Conservation (phyloP, 1,140 invertebrate genomes). For the Oryzaephilus surinamensis region DNA sequence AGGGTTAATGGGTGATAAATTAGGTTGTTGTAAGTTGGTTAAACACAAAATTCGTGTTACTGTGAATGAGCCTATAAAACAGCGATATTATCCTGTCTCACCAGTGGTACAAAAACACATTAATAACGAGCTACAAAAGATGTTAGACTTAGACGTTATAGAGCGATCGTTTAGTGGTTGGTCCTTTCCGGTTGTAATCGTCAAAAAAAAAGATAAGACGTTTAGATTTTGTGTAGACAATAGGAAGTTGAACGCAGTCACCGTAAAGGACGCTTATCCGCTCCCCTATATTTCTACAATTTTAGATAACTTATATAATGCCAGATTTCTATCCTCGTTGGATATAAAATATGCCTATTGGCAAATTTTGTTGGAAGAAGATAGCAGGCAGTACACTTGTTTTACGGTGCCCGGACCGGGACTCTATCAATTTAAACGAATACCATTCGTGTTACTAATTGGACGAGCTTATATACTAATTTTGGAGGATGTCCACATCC, state of each 20-base stretch:
- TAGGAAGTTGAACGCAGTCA: conserved; percentile 22
- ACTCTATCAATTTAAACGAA: conserved; percentile 26
- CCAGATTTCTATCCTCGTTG: conserved; percentile 20
- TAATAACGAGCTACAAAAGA: conserved; percentile 19
- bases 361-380: conserved; percentile 22
- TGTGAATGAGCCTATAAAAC: conserved; percentile 20
- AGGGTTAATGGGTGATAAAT: no score
- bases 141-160: conserved; percentile 14
- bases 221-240: conserved; percentile 12
- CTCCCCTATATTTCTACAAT: conserved; percentile 25
- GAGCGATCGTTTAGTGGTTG: conserved; percentile 15
- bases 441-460: no score
- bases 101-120: conserved; percentile 19
- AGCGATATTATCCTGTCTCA: conserved; percentile 21
- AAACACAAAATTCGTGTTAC: conserved; percentile 25
- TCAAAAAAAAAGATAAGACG: conserved; percentile 2
- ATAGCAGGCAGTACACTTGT: conserved; percentile 16
- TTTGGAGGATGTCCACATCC: no score
- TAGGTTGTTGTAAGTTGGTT: no score
- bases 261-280: conserved; percentile 23
- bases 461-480: no score
- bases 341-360: conserved; percentile 28
- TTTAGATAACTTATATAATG: conserved; percentile 26
- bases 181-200: conserved; percentile 22
- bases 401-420: conserved; percentile 26